These are phyloP conservation scores for Sicus ferrugineus DNA, from an alignment of 2,888 invertebrate species.

Conservation along the genomic window DNA sequence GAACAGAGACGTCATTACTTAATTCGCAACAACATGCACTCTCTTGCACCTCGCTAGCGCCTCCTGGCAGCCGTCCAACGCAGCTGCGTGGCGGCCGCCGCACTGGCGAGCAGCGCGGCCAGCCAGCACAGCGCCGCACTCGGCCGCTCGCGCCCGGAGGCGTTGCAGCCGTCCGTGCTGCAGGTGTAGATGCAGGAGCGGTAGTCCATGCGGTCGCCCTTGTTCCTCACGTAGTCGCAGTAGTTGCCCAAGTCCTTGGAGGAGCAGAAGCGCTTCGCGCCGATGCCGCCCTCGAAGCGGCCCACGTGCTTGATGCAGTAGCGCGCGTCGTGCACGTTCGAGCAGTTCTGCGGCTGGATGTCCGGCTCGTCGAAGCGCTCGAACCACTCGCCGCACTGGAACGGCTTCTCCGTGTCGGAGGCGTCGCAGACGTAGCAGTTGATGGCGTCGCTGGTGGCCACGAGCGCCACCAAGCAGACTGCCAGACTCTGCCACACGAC, in stretches of 20 bases:
- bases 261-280: slow-evolving; percentile 88
- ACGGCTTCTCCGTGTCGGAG: slow-evolving; percentile 77
- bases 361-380: slow-evolving; percentile 70
- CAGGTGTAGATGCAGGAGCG: slow-evolving; percentile 90
- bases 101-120: not conserved
- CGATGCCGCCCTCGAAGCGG: slow-evolving; percentile 89
- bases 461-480: slow-evolving; percentile 38
- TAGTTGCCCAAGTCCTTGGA: slow-evolving; percentile 87
- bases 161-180: slow-evolving; percentile 82
- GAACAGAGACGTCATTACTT: too few species aligned
- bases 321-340: slow-evolving; percentile 81
- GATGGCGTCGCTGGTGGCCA: slow-evolving; percentile 68
- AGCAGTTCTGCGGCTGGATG: slow-evolving; percentile 76
- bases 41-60: too few species aligned
- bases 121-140: not conserved
- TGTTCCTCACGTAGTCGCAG: slow-evolving; percentile 85
- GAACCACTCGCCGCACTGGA: slow-evolving; percentile 85
- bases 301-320: slow-evolving; percentile 95
- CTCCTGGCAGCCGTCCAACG: not conserved
- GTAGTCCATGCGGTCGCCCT: slow-evolving; percentile 84
- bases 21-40: too few species aligned
- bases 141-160: slow-evolving; percentile 48
- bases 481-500: slow-evolving; percentile 39
- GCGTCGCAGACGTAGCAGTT: slow-evolving; percentile 91
- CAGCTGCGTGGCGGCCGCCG: not conserved